Evolutionary conservation across 2,113 vertebrate species (phyloP).

Genomic region (Probosciger aterrimus): DNA sequence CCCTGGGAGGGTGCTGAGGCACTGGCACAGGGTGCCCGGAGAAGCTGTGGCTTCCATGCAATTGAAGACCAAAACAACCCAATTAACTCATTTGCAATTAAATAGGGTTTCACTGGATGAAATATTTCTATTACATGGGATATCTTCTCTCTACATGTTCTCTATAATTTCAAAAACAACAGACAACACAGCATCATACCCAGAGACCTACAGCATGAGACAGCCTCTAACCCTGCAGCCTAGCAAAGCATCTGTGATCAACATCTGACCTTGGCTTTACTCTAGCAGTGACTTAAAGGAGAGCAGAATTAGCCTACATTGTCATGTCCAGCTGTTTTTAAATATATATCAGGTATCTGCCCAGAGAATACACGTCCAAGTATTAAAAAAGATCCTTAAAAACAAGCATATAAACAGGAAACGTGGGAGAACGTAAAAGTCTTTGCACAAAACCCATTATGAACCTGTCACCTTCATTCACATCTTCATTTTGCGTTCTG

Average conservation of each 20-base stretch:
- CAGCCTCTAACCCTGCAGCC: background rate
- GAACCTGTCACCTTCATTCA: background rate
- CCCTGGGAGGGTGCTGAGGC: background rate
- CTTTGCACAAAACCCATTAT: background rate
- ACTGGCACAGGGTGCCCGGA: background rate
- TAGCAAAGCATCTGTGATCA: background rate
- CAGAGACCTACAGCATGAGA: background rate
- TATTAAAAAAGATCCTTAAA: background rate
- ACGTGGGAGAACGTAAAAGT: background rate
- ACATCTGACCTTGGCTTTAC: background rate
- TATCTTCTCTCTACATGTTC: background rate
- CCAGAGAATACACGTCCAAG: background rate
- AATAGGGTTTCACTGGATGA: background rate
- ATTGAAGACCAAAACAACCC: background rate
- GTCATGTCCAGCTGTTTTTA: background rate
- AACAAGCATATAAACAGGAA: background rate
- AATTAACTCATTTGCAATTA: background rate
- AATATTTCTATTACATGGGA: background rate
- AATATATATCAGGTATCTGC: background rate
- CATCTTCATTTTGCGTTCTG: background rate
- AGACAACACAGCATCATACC: background rate
- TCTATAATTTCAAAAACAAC: background rate
- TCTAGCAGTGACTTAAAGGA: background rate
- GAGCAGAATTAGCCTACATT: background rate
- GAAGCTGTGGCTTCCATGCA: background rate